These are phyloP conservation scores for Calliopum simillimum DNA, from an alignment of 2,888 invertebrate species.

Conservation along the genomic window DNA sequence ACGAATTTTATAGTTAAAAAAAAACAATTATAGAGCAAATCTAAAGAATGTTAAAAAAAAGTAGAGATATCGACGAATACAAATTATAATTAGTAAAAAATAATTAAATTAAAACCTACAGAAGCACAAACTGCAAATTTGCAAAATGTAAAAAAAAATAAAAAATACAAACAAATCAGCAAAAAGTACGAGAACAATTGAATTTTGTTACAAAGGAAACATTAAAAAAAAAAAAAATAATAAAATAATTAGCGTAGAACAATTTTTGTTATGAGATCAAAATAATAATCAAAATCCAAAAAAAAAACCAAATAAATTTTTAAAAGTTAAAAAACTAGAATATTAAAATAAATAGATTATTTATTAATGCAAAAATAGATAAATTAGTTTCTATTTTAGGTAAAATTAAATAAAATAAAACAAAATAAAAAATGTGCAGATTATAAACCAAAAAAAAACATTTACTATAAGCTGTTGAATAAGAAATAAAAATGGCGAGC, in stretches of 20 bases:
- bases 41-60: not conserved
- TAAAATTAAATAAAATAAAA: conserved; percentile 23
- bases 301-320: conserved; percentile 11
- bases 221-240: conserved; percentile 39
- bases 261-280: conserved; percentile 33
- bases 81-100: not conserved
- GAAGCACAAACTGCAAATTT: conserved; percentile 26
- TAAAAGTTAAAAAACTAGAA: conserved; percentile 22
- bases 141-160: conserved; percentile 25
- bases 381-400: not conserved
- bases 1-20: conserved; percentile 9
- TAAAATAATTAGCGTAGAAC: conserved; percentile 3
- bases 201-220: conserved; percentile 39
- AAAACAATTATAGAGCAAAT: conserved; percentile 13
- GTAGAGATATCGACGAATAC: not conserved
- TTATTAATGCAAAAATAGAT: not conserved
- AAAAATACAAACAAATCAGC: not conserved
- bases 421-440: conserved; percentile 1
- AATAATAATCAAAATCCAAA: conserved; percentile 34
- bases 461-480: conserved; percentile 40
- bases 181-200: conserved; percentile 19
- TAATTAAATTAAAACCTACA: no score
- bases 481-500: conserved; percentile 24
- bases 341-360: conserved; percentile 18
- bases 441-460: conserved; percentile 15